These are phyloP conservation scores for Ammospiza caudacuta DNA, from an alignment of 2,113 vertebrate species.

Conservation along the genomic window DNA sequence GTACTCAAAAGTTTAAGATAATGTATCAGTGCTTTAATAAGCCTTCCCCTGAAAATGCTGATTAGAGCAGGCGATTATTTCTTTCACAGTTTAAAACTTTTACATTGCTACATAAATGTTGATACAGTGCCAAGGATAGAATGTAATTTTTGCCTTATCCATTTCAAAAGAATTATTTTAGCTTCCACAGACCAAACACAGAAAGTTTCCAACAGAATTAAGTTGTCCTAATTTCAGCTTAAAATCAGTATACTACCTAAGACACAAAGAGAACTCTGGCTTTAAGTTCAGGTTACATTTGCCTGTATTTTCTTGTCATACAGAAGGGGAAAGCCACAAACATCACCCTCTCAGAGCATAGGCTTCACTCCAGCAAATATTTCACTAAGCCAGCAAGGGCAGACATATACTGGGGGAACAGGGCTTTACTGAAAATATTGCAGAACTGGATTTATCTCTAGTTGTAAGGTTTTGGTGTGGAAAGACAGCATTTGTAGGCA, in stretches of 20 bases:
- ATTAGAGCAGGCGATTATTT: conserved; percentile 34
- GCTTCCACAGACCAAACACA: background rate
- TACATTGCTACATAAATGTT: background rate
- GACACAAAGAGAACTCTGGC: background rate
- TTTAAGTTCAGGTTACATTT: background rate
- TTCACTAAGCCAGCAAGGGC: background rate
- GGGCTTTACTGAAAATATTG: background rate
- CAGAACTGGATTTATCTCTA: background rate
- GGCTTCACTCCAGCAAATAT: background rate
- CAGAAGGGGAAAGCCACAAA: background rate
- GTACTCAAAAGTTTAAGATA: conserved; percentile 49
- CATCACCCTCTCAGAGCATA: background rate
- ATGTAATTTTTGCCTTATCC: background rate
- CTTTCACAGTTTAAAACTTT: conserved; percentile 35
- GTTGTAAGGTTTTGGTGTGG: background rate
- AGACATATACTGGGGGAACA: accelerated
- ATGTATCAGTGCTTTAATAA: conserved; percentile 55
- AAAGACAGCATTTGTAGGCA: background rate
- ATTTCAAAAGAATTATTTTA: background rate
- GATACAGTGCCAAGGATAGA: background rate
- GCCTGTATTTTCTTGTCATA: background rate
- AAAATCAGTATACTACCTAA: background rate
- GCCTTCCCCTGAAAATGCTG: conserved; percentile 1
- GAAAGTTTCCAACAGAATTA: background rate
- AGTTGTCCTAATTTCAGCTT: background rate